Evolutionary conservation across 2,888 invertebrate species (phyloP).

Genomic region (Drosophila antonietae): DNA sequence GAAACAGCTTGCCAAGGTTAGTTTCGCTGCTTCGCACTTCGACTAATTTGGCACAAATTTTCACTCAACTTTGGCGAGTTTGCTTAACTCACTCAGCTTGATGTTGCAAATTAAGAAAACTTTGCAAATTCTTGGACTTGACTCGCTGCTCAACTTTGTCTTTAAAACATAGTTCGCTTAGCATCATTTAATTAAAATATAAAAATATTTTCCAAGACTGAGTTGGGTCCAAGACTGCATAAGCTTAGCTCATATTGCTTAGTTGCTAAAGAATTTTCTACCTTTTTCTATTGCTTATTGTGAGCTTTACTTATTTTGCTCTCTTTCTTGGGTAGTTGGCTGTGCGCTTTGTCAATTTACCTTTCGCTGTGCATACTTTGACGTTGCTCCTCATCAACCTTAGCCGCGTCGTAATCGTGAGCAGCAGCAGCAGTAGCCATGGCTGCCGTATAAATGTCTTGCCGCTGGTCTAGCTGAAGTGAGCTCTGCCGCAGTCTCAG

Average conservation of each 20-base stretch:
- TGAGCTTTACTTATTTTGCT: constrained; percentile 3
- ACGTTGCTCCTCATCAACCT: constrained; percentile 39
- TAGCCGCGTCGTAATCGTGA: constrained; percentile 34
- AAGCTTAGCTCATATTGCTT: background rate
- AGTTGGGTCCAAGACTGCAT: background rate
- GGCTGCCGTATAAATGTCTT: constrained; percentile 34
- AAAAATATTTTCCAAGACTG: background rate
- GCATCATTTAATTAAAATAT: background rate
- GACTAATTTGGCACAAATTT: constrained; percentile 9
- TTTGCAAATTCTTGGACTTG: background rate
- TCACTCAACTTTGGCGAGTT: constrained; percentile 4
- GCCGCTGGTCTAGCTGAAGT: constrained; percentile 16
- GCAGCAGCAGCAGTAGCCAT: constrained; percentile 18
- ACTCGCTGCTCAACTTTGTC: background rate
- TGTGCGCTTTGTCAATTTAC: constrained; percentile 72
- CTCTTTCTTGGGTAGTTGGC: constrained; percentile 32
- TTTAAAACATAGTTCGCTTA: background rate
- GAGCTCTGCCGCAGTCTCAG: constrained; percentile 44
- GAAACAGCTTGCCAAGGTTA: constrained; percentile 61
- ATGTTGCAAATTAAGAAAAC: constrained; percentile 3
- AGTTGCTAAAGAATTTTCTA: background rate
- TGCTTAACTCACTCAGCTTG: constrained; percentile 8
- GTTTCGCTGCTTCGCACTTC: constrained; percentile 9
- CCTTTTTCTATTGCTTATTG: background rate
- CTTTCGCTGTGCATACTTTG: constrained; percentile 69